Base-by-base conservation (phyloP, 2,888 invertebrate species). In the Hyalella azteca region DNA sequence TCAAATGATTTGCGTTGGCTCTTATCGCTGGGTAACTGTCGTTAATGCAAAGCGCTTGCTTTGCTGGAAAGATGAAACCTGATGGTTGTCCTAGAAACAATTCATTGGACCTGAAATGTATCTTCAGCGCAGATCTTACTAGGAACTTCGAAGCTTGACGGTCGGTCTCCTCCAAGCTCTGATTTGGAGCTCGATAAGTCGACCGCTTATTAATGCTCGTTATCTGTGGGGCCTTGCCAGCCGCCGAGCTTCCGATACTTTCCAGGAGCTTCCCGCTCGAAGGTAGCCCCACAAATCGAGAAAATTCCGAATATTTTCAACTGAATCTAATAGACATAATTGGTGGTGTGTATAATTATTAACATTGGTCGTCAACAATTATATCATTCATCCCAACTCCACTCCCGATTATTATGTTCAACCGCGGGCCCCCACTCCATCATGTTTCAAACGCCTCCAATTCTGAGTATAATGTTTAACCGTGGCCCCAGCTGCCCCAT, bases 41-140 rank as follows among this genome's bases (percentile, higher is more conserved):
- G 54, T 22, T 54, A 54, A 26, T 29, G 54, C 9, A 29, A 13
- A 13, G 9, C 54, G 54, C 29, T 54, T 54, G 54, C 54, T 54
- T 26, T 22, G 54, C 54, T 29, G 54, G 54, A 26, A 54, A 54
- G 54, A 54, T 54, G 54, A 54, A 26, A 66, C 36, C 66, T 29
- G 66, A 39, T 66, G n/a, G 66, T 66, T 66, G 66, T 66, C 66
- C 66, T 66, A 66, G 66, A 66, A 36, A 66, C 66, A 66, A 66
- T 66, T 66, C 66, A 66, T 36, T n/a, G 36, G 66, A 19, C 4
- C 19, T 66, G 66, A 66, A 66, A 36, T 29, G 66, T 66, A 66
- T 66, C 66, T 32, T 36, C 36, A 66, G 29, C 66, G 36, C 66
- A 66, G 66, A 66, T 66, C 66, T 66, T 36, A 19, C 36, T 36